A percentile compares a stretch with the other conserved stretches of the same genome.
Evolutionary conservation across 1,140 invertebrate species (phyloP).

Genomic region (Pteromalus puparum): DNA sequence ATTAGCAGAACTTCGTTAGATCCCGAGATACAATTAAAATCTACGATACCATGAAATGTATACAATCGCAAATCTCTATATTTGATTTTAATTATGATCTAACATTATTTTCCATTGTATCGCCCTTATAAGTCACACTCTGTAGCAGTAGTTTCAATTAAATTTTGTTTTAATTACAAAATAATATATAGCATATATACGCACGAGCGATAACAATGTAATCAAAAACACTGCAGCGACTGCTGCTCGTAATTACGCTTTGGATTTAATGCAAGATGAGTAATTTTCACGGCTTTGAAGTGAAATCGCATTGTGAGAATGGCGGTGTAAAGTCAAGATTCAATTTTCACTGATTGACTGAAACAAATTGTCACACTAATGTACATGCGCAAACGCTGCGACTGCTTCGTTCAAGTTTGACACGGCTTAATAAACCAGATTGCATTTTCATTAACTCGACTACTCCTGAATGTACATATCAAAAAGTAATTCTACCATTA

Average conservation of each 20-base stretch:
- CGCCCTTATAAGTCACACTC: not conserved
- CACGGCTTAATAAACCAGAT: not conserved
- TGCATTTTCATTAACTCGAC: not conserved
- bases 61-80: conserved; percentile 25
- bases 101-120: conserved; percentile 7
- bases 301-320: not conserved
- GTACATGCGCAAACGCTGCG: not conserved
- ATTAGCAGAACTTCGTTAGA: conserved; percentile 8
- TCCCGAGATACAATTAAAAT: conserved; percentile 14
- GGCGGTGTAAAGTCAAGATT: not conserved
- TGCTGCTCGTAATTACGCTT: not conserved
- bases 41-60: not conserved
- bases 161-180: not conserved
- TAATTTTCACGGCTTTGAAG: not conserved
- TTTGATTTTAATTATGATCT: conserved; percentile 28
- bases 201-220: not conserved
- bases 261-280: not conserved
- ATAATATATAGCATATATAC: not conserved
- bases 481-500: not conserved
- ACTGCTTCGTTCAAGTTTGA: not conserved
- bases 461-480: not conserved
- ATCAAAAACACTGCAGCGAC: not conserved
- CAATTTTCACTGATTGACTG: not conserved
- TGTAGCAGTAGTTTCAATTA: not conserved
- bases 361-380: not conserved